Conservation (phyloP, 2,888 invertebrate genomes). For the Megamerina dolium region DNA sequence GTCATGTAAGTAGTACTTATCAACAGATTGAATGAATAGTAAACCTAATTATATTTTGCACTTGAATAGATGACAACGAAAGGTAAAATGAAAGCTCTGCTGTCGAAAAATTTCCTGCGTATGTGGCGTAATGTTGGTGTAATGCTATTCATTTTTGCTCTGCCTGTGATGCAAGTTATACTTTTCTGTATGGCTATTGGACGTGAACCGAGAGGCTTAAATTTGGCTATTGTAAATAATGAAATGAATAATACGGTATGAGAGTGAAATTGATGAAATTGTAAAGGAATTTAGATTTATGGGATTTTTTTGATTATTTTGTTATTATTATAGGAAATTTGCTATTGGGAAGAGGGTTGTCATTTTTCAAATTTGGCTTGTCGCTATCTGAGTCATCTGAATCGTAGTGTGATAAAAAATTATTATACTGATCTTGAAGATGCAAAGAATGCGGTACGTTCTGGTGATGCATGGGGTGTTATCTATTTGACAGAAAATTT, state of each 20-base stretch:
- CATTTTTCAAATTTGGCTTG: slow-evolving; percentile 69
- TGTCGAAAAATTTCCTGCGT: slow-evolving; percentile 81
- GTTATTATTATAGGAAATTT: slow-evolving; percentile 30
- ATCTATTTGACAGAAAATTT: slow-evolving; percentile 86
- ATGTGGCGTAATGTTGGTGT: slow-evolving; percentile 92
- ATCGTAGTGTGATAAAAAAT: slow-evolving; percentile 66
- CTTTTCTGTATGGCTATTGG: slow-evolving; percentile 90
- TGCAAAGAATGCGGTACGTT: slow-evolving; percentile 67
- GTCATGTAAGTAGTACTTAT: slow-evolving; percentile 28
- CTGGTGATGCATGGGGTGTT: slow-evolving; percentile 83
- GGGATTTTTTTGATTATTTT: not conserved
- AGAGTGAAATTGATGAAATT: slow-evolving; percentile 9
- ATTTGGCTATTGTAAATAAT: slow-evolving; percentile 70
- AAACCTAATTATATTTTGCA: not conserved
- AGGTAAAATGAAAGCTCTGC: slow-evolving; percentile 76
- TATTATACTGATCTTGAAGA: slow-evolving; percentile 61
- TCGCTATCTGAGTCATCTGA: slow-evolving; percentile 70
- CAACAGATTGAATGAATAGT: not conserved
- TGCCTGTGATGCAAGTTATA: slow-evolving; percentile 92
- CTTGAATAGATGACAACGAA: slow-evolving; percentile 62
- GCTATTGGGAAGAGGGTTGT: slow-evolving; percentile 55
- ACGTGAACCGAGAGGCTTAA: slow-evolving; percentile 75
- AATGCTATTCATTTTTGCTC: slow-evolving; percentile 87
- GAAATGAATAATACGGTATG: slow-evolving; percentile 56
- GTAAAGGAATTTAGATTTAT: too few relatives aligned